Evolutionary conservation across 2,888 invertebrate genomes (phyloP).

Genomic region (Anaspis maculata): DNA sequence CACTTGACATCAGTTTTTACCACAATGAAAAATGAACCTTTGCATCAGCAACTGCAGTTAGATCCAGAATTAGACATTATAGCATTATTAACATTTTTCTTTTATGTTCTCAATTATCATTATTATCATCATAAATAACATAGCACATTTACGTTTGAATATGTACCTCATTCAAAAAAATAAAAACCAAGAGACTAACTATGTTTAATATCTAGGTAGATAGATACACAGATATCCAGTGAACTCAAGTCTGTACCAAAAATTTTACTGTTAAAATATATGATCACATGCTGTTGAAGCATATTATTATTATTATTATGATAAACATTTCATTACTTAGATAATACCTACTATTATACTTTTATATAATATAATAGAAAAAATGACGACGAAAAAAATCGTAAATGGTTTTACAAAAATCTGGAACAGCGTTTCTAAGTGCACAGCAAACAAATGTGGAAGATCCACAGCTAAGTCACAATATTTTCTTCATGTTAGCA

Average conservation of each 20-base stretch:
- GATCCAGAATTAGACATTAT: background rate
- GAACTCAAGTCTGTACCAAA: background rate
- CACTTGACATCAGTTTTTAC: no score
- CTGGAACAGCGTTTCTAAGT: constrained; percentile 12
- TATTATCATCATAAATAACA: constrained; percentile 8
- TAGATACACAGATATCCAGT: no score
- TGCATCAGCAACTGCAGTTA: constrained; percentile 1
- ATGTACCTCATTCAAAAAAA: background rate
- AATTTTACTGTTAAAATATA: constrained; percentile 2
- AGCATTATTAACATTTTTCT: background rate
- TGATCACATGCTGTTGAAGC: constrained; percentile 17
- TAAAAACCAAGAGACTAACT: background rate
- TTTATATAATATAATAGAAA: constrained; percentile 10
- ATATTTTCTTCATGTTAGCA: background rate
- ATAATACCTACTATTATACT: constrained; percentile 12
- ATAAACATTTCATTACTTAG: constrained; percentile 14
- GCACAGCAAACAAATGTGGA: constrained; percentile 15
- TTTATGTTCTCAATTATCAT: constrained; percentile 2
- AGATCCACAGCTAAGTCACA: no score
- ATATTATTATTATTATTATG: background rate
- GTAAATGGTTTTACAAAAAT: constrained; percentile 10
- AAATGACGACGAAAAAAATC: constrained; percentile 10
- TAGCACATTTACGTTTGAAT: constrained; percentile 12
- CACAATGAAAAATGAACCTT: background rate
- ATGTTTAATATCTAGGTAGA: background rate